phyloP scores from a whole-genome alignment of 1,140 invertebrate genomes.

The Dendrolimus punctatus region DNA sequence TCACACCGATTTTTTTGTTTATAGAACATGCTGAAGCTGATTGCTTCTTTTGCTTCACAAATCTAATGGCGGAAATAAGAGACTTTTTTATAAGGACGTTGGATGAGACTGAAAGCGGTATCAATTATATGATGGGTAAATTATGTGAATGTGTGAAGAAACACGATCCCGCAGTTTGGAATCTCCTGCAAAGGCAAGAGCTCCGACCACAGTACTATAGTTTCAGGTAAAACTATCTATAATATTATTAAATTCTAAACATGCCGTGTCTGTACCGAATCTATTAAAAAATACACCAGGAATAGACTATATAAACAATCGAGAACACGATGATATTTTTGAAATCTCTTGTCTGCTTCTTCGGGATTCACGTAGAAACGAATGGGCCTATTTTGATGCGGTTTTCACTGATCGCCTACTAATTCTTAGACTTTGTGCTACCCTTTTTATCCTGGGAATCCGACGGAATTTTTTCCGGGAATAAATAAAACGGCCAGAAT shows the following conservation, averaged over 20 bases:
- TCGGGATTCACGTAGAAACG: no score
- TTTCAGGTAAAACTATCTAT: conserved; percentile 78
- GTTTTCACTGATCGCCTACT: no score
- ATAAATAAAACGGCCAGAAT: no score
- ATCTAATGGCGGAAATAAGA: conserved; percentile 96
- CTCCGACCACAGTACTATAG: conserved; percentile 96
- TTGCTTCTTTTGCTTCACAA: conserved; percentile 98
- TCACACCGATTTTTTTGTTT: no score
- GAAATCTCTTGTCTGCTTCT: no score
- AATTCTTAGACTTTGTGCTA: no score
- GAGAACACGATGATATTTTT: no score
- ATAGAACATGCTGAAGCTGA: conserved; percentile 96
- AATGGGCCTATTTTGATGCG: no score
- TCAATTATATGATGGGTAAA: conserved; percentile 88
- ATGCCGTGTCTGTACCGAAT: not conserved
- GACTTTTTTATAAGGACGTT: conserved; percentile 98
- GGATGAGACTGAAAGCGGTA: conserved; percentile 93
- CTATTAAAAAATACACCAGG: not conserved
- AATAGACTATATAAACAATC: no score
- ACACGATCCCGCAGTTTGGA: conserved; percentile 85
- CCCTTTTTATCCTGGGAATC: no score
- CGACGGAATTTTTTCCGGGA: no score
- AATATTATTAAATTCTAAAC: not conserved
- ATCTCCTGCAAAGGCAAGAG: conserved; percentile 84
- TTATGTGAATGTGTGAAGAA: conserved; percentile 83